Base-by-base conservation (phyloP, 2,888 invertebrate species). In the Aspidiotus destructor region DNA sequence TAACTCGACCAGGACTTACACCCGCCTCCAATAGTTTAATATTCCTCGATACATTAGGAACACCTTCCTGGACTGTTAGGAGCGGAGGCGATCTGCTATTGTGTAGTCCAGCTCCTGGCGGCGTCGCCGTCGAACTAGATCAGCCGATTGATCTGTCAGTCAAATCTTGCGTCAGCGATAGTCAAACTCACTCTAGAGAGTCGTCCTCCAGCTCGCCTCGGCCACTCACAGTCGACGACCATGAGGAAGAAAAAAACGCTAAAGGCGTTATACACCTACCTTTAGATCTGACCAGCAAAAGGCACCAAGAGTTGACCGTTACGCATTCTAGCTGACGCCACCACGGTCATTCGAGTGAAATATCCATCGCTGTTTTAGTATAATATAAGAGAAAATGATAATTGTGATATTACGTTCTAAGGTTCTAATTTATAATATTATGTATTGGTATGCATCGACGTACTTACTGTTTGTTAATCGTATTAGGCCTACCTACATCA, bases 121-220 rank as follows among this genome's bases (percentile, higher is more conserved):
- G 79, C 54, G 72, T 78, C 0, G 77, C 78, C 44, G 75, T 77
- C 40, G 78, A 79, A 57, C 81, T 82, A 73, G 80, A 82, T 58
- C 77, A 79, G 62, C 79, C 79, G 16, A 80, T 80, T 68, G 79
- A 80, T 72, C 74, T 79, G n/a, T 79, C 79, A 70, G 73, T 79
- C 9, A 75, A 77, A 48, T 74, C 70, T n/a, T 44, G 61, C 62
- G 52, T 67, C 9, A 55, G 61, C 60, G 63, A 64, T 44, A 48
- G 67, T 40, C 13, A 11, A 10, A 28, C 17, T 17, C 41, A 42
- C 52, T 55, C 13, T n/a, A 40, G 53, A 63, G 54, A 52, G 15
- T 67, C 67, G 10, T 58, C 67, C 9, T 48, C 60, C 28, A 13
- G 9, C 42, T 67, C 67, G 13, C 67, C 67, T 17, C n/a, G 15